These are phyloP conservation scores for Scortum barcoo DNA, from an alignment of 2,113 vertebrate genomes.

Conservation along the genomic window DNA sequence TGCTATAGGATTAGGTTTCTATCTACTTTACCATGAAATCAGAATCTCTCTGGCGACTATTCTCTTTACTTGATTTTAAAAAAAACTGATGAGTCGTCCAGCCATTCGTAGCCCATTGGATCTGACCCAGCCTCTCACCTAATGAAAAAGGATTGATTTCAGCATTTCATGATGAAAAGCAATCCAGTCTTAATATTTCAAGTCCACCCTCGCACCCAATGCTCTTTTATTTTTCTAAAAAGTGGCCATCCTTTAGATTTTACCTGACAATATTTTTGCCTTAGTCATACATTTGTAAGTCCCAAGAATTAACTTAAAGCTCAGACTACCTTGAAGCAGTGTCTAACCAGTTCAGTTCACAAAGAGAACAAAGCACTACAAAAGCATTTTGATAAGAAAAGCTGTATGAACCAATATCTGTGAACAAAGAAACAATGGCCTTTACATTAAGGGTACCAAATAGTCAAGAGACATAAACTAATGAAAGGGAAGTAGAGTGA, in stretches of 20 bases:
- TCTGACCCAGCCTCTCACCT: constrained; percentile 61
- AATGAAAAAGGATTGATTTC: constrained; percentile 66
- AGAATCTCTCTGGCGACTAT: constrained; percentile 63
- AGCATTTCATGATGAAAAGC: constrained; percentile 59
- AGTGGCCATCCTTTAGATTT: constrained; percentile 49
- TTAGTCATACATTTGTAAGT: constrained; percentile 60
- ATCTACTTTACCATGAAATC: constrained; percentile 69
- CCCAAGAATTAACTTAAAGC: constrained; percentile 55
- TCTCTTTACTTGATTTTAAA: constrained; percentile 51
- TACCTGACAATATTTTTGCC: constrained; percentile 57
- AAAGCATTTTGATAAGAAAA: constrained; percentile 73
- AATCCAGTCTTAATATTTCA: constrained; percentile 65
- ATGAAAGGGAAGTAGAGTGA: constrained; percentile 68
- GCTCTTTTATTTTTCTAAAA: constrained; percentile 27
- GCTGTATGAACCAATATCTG: constrained; percentile 82
- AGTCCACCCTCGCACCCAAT: constrained; percentile 38
- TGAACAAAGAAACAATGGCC: constrained; percentile 79
- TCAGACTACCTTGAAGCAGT: constrained; percentile 64
- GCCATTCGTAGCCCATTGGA: constrained; percentile 69
- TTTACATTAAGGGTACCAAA: constrained; percentile 82
- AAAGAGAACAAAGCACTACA: constrained; percentile 69
- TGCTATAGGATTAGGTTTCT: constrained; percentile 82
- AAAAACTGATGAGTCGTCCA: constrained; percentile 47
- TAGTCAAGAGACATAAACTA: constrained; percentile 70
- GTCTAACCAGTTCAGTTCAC: constrained; percentile 68